Evolutionary conservation across 2,888 invertebrate species (phyloP).

Genomic region (Noctua janthe): DNA sequence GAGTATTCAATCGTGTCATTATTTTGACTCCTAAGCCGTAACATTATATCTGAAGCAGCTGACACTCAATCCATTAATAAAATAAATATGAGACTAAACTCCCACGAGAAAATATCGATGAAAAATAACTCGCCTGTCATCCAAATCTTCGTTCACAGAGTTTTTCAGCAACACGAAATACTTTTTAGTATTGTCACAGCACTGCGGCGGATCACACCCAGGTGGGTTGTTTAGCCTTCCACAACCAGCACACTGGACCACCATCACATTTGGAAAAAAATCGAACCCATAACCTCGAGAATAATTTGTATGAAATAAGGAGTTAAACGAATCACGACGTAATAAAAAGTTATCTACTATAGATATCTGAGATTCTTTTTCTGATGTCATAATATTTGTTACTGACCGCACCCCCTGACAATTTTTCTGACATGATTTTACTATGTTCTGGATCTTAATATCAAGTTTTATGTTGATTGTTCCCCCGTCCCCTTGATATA

Average conservation of each 20-base stretch:
- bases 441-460: slow-evolving; percentile 73
- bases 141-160: slow-evolving; percentile 30
- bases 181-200: slow-evolving; percentile 61
- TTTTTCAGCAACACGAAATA: slow-evolving; percentile 66
- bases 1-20: background rate
- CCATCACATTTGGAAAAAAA: slow-evolving; percentile 62
- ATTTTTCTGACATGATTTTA: slow-evolving; percentile 44
- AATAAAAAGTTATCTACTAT: slow-evolving; percentile 60
- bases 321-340: slow-evolving; percentile 65
- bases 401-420: slow-evolving; percentile 43
- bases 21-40: no score
- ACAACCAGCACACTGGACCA: slow-evolving; percentile 71
- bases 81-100: background rate
- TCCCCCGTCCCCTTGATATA: slow-evolving; percentile 70
- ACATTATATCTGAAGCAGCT: background rate
- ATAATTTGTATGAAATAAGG: slow-evolving; percentile 54
- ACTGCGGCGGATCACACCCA: slow-evolving; percentile 32
- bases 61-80: background rate
- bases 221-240: slow-evolving; percentile 37
- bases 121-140: slow-evolving; percentile 37
- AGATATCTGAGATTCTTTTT: slow-evolving; percentile 72
- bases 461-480: slow-evolving; percentile 77
- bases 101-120: background rate
- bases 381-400: slow-evolving; percentile 60
- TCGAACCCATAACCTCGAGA: slow-evolving; percentile 42